Conservation (phyloP, 1,140 invertebrate genomes). For the Armadillidium nasatum region DNA sequence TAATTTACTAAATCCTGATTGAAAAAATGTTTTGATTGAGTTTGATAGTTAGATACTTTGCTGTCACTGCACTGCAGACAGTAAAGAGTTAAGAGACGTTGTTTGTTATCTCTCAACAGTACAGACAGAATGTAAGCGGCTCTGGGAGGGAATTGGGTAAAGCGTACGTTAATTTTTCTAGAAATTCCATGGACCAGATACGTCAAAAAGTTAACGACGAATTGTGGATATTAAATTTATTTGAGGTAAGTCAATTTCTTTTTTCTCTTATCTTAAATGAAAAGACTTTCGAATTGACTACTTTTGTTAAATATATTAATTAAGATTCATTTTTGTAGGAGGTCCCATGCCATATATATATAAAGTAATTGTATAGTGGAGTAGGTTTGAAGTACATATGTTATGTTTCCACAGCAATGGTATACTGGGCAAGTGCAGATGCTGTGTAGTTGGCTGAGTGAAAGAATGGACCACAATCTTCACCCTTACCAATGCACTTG, state of each 20-base stretch:
- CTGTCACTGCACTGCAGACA: too few species aligned
- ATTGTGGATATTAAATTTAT: slow-evolving; percentile 93
- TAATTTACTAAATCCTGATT: too few species aligned
- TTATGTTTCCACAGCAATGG: slow-evolving; percentile 66
- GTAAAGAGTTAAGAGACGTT: too few species aligned
- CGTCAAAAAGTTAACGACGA: slow-evolving; percentile 95
- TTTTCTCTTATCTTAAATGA: too few species aligned
- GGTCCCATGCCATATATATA: too few species aligned
- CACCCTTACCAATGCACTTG: slow-evolving; percentile 96
- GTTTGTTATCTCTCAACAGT: neutral
- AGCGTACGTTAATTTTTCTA: slow-evolving; percentile 94
- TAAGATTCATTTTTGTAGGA: too few species aligned
- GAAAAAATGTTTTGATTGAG: too few species aligned
- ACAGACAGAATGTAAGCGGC: slow-evolving; percentile 69
- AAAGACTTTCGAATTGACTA: too few species aligned
- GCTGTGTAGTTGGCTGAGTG: slow-evolving; percentile 90
- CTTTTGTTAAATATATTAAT: too few species aligned
- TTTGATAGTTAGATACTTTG: too few species aligned
- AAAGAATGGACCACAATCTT: slow-evolving; percentile 86
- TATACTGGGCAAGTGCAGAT: slow-evolving; percentile 90
- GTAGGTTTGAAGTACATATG: neutral
- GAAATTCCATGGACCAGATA: slow-evolving; percentile 95
- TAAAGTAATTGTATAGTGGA: too few species aligned
- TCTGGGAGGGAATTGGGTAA: slow-evolving; percentile 92
- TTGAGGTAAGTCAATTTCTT: slow-evolving; percentile 65